Percentiles rank a stretch among this genome's conserved stretches.
Evolutionary conservation across 2,113 vertebrate species (phyloP).

Genomic region (Trichechus manatus): DNA sequence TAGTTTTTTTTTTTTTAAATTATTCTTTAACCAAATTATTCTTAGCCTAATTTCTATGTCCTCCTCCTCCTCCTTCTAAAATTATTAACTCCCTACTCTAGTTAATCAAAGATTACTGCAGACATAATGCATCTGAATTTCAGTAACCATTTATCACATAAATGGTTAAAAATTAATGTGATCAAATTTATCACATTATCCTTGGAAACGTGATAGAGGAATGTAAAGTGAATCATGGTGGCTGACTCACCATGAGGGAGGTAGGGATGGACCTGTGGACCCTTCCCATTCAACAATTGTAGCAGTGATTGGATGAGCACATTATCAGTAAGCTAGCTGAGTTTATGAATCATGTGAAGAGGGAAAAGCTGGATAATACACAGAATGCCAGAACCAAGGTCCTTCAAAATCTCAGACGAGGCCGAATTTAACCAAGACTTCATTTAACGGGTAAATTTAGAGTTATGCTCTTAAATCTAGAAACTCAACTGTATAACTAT

Average conservation of each 20-base stretch:
- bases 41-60: not conserved
- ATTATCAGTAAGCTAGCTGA: conserved; percentile 33
- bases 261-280: not conserved
- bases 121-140: not conserved
- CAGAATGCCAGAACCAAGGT: not conserved
- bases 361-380: not conserved
- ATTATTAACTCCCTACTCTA: not conserved
- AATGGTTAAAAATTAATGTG: no score
- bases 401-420: conserved; percentile 60
- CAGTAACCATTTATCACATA: not conserved
- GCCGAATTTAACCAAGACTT: conserved; percentile 73
- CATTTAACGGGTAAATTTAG: conserved; percentile 74
- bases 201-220: not conserved
- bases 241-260: not conserved
- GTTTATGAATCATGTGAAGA: conserved; percentile 68
- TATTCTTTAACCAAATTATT: conserved; percentile 46
- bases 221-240: not conserved
- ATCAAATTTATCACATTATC: conserved; percentile 8
- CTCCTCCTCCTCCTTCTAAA: not conserved
- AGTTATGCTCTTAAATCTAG: conserved; percentile 71
- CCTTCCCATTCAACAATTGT: not conserved
- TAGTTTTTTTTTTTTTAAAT: conserved; percentile 24
- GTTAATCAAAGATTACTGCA: not conserved
- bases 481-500: conserved; percentile 72
- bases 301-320: not conserved